Evolutionary conservation across 2,113 vertebrate species (phyloP).

Genomic region (Trogon melanurus): DNA sequence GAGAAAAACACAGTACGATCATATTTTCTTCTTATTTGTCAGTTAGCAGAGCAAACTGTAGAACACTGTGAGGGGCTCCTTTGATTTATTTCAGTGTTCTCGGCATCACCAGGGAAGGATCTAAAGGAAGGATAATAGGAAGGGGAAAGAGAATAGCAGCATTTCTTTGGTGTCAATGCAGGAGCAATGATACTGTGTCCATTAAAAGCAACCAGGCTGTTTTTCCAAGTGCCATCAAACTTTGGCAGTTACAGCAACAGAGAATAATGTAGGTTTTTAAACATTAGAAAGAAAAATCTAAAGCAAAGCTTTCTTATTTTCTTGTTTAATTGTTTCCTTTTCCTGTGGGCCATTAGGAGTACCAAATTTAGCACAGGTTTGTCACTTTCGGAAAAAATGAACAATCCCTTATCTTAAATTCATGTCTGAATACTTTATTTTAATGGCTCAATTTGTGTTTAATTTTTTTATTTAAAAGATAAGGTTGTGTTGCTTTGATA

Average conservation of each 20-base stretch:
- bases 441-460: conserved; percentile 3
- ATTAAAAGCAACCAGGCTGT: background rate
- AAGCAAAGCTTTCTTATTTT: conserved; percentile 7
- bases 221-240: background rate
- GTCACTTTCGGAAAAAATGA: conserved; percentile 1
- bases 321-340: conserved; percentile 31
- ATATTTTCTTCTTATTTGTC: background rate
- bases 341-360: background rate
- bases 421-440: background rate
- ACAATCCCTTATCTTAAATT: conserved; percentile 4
- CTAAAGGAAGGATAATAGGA: background rate
- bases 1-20: background rate
- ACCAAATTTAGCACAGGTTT: background rate
- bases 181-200: background rate
- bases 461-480: conserved; percentile 9
- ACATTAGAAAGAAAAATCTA: background rate
- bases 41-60: background rate
- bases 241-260: background rate
- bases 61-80: background rate
- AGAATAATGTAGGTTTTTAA: background rate
- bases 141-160: background rate
- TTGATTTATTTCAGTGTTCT: background rate
- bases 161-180: background rate
- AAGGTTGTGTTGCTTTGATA: background rate
- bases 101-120: background rate